These are phyloP conservation scores for Nephila pilipes DNA, from an alignment of 1,140 invertebrate species.

Conservation along the genomic window DNA sequence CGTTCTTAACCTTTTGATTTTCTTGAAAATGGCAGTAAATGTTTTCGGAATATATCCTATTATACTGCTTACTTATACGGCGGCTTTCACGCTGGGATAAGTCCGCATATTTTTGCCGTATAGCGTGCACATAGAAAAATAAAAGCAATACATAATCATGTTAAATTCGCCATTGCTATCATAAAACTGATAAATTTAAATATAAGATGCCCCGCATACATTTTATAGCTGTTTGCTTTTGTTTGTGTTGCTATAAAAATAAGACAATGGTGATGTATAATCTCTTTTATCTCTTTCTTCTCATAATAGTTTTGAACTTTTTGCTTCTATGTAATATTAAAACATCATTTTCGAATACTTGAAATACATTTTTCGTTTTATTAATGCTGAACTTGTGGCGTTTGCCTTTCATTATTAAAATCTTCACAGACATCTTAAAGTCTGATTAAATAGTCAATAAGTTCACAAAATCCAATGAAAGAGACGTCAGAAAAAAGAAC, in stretches of 20 bases:
- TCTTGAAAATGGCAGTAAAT: not conserved
- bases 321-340: not conserved
- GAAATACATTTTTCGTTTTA: no score
- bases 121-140: not conserved
- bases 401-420: no score
- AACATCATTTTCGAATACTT: no score
- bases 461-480: no score
- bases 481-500: no score
- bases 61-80: not conserved
- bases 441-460: no score
- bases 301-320: not conserved
- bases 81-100: not conserved
- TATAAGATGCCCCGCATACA: not conserved
- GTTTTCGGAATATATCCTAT: not conserved
- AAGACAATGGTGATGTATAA: not conserved
- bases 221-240: not conserved
- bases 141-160: not conserved
- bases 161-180: not conserved
- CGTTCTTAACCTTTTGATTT: not conserved
- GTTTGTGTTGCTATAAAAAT: not conserved
- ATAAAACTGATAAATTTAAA: constrained; percentile 7
- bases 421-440: no score
- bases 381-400: no score
- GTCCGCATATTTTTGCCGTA: not conserved
- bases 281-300: not conserved